Base-by-base conservation (phyloP, 1,140 invertebrate species). In the Drosophila burlai region DNA sequence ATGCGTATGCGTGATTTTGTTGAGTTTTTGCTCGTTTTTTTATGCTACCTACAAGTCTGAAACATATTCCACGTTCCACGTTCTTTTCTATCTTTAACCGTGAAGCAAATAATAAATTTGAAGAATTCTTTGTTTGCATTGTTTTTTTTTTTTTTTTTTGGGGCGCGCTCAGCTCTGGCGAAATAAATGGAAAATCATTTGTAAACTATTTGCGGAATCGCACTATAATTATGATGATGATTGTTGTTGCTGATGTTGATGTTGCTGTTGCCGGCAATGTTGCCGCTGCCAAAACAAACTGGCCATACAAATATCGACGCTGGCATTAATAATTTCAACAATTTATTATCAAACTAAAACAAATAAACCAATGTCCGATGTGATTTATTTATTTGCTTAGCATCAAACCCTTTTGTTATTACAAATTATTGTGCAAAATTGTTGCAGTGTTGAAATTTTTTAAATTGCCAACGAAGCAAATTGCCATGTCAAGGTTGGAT, bases 41-140 rank as follows among this genome's bases (percentile, higher is more conserved):
- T 59, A 58, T 61, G 52, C 61, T 50, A 45, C 65, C 80, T 86
- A 71, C 59, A 85, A 74, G 31, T 36, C 50, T 15, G 15, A 26
- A 52, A 21, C 83, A 87, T 87, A 81, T 83, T 77, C 40, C 47
- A 49, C 66, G 62, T 62, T 38, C 31, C 47, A 49, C 66, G 62
- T 62, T 38, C 31, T 55, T 59, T 29, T 74, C 57, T 61, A 62
- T 74, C 52, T 73, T 61, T 52, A 73, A 73, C 11, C 55, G 64
- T 63, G 62, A 73, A 83, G 78, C 67, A 86, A 85, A 86, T 85
- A 85, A 86, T 85, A 71, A 79, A 89, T 89, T 83, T 83, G 64
- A 83, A 74, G 81, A 89, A 83, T 89, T 89, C 49, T 79, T 54
- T 76, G 75, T 76, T 79, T 79, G 68, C 54, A 61, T 76, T 75